These are phyloP conservation scores for Contarinia nasturtii DNA, from an alignment of 1,140 invertebrate genomes.

Conservation along the genomic window DNA sequence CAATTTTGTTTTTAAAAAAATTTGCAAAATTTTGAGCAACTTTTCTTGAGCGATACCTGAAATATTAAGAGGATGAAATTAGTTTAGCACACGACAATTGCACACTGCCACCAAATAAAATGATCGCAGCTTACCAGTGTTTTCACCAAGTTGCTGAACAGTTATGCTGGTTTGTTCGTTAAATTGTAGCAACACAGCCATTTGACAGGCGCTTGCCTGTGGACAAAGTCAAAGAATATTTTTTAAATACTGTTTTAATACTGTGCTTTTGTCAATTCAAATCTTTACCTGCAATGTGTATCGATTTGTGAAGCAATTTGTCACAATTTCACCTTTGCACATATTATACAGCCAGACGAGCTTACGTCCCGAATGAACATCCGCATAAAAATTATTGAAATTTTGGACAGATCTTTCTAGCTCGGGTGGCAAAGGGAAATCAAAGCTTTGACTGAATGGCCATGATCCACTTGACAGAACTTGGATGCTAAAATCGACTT, in stretches of 20 bases:
- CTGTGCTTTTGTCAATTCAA: neutral
- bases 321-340: conserved; percentile 93
- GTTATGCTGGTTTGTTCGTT: conserved; percentile 74
- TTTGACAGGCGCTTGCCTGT: conserved; percentile 88
- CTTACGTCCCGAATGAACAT: conserved; percentile 89
- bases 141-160: conserved; percentile 57
- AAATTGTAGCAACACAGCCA: conserved; percentile 93
- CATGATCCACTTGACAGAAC: conserved; percentile 93
- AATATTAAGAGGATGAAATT: neutral
- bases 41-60: conserved; percentile 7
- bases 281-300: conserved; percentile 22
- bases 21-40: conserved; percentile 55
- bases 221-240: neutral
- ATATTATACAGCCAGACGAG: conserved; percentile 96
- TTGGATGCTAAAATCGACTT: conserved; percentile 88
- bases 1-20: conserved; percentile 88
- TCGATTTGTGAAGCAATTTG: conserved; percentile 86
- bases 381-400: conserved; percentile 90
- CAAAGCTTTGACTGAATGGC: conserved; percentile 89
- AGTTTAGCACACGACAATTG: no score
- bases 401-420: conserved; percentile 85
- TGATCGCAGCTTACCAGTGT: conserved; percentile 9
- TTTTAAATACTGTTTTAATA: neutral
- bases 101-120: neutral
- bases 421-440: conserved; percentile 82